Conservation (phyloP, 1,140 invertebrate genomes). For the Cephus cinctus region DNA sequence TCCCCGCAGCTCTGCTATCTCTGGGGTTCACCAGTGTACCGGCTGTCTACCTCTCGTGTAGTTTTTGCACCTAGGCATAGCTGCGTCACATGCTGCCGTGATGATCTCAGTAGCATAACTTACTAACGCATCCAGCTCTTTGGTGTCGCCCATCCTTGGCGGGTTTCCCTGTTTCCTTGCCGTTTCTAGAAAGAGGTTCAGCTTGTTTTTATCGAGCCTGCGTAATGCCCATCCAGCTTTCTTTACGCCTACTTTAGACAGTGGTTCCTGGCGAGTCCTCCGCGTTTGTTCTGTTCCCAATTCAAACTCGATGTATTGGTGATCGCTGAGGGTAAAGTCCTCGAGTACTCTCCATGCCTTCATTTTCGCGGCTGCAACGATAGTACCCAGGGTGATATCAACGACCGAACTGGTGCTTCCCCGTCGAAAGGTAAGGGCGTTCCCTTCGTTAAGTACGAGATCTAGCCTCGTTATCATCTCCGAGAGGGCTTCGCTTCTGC, state of each 20-base stretch:
- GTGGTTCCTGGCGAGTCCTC: not conserved
- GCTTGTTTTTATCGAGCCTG: constrained; percentile 13
- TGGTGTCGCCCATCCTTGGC: not conserved
- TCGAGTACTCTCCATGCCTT: constrained; percentile 11
- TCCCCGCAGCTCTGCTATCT: constrained; percentile 21
- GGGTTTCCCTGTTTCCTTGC: constrained; percentile 13
- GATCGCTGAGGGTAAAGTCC: constrained; percentile 13
- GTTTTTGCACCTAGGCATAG: constrained; percentile 5
- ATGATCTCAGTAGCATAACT: constrained; percentile 2
- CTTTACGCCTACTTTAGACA: not conserved
- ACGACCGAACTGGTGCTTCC: constrained; percentile 30
- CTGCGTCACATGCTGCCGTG: constrained; percentile 14
- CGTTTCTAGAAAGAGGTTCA: constrained; percentile 13
- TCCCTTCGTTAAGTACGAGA: constrained; percentile 21
- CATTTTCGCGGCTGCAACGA: constrained; percentile 8
- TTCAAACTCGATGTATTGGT: constrained; percentile 13
- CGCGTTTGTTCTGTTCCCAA: not conserved
- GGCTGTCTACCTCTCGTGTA: not conserved
- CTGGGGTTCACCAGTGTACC: constrained; percentile 34
- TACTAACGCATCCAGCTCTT: constrained; percentile 11
- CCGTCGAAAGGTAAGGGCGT: constrained; percentile 27
- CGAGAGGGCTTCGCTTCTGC: constrained; percentile 13
- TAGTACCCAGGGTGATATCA: constrained; percentile 29
- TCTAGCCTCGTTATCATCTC: constrained; percentile 16
- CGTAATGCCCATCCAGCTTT: too few species aligned